These are phyloP conservation scores for Ruditapes philippinarum DNA, from an alignment of 1,140 invertebrate genomes.

Conservation along the genomic window DNA sequence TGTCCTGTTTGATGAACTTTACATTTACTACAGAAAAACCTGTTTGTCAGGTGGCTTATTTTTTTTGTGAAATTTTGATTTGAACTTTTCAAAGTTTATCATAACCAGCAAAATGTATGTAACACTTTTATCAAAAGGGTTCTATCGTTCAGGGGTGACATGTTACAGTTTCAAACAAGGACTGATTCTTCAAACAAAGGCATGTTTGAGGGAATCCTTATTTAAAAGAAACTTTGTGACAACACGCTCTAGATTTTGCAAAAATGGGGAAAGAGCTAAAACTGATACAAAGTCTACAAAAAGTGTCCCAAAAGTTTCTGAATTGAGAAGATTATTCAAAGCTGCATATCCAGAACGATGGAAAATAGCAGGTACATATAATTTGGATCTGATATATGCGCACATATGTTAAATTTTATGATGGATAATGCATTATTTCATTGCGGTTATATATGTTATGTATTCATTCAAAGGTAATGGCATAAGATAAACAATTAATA, in stretches of 20 bases:
- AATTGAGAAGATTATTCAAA: slow-evolving; percentile 77
- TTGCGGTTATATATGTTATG: too few relatives aligned
- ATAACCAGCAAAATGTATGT: too few relatives aligned
- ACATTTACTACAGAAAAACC: background rate
- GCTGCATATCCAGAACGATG: slow-evolving; percentile 83
- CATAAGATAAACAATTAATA: too few relatives aligned
- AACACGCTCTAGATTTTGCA: background rate
- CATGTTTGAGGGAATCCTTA: background rate
- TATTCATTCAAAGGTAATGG: too few relatives aligned
- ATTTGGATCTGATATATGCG: too few relatives aligned
- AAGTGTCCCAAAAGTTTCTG: slow-evolving; percentile 61
- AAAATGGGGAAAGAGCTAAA: background rate
- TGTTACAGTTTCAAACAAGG: background rate
- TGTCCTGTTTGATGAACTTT: too few relatives aligned
- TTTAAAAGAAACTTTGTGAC: background rate
- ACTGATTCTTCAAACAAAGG: background rate
- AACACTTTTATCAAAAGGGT: background rate
- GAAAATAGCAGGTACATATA: slow-evolving; percentile 78
- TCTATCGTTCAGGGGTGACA: background rate
- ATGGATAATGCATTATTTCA: too few relatives aligned
- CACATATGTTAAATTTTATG: too few relatives aligned
- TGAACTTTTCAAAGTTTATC: too few relatives aligned
- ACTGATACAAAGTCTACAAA: background rate
- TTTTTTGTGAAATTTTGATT: too few relatives aligned
- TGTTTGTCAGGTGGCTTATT: background rate